phyloP scores from a whole-genome alignment of 2,113 vertebrate species.

The Triplophysa dalaica region DNA sequence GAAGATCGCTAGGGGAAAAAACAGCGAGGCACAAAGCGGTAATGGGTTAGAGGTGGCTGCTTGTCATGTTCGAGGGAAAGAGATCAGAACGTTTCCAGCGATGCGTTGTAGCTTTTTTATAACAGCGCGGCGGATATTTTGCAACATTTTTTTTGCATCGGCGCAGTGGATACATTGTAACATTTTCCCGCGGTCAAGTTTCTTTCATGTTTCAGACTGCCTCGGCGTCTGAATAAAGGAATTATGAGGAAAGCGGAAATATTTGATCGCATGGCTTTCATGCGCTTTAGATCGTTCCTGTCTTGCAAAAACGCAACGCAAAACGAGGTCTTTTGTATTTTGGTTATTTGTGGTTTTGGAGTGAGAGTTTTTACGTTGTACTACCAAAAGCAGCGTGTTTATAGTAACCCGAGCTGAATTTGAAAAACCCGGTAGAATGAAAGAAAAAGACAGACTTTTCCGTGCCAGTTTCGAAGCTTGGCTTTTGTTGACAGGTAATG shows the following conservation, averaged over 20 bases:
- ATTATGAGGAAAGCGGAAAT: constrained; percentile 29
- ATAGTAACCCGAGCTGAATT: constrained; percentile 28
- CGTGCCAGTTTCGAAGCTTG: constrained; percentile 8
- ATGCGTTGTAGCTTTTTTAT: not conserved
- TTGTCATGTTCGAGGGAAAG: constrained; percentile 69
- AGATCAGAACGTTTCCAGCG: constrained; percentile 41
- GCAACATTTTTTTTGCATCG: not conserved
- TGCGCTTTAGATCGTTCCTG: not conserved
- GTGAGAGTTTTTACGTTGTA: not conserved
- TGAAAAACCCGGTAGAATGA: not conserved
- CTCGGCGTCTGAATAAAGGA: constrained; percentile 13
- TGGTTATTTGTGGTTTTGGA: not conserved
- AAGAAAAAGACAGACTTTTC: not conserved
- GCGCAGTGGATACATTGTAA: not conserved
- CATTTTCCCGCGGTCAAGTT: constrained; percentile 22
- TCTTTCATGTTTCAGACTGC: constrained; percentile 14
- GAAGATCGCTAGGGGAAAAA: constrained; percentile 61
- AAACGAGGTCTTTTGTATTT: not conserved
- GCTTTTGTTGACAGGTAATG: constrained; percentile 35
- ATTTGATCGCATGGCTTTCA: constrained; percentile 24
- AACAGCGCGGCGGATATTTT: not conserved
- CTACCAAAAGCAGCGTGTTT: not conserved
- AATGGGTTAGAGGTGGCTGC: constrained; percentile 77
- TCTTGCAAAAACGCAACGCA: not conserved
- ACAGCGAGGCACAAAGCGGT: constrained; percentile 77